phyloP scores from a whole-genome alignment of 1,140 invertebrate species.

The Trinorchestia longiramus region DNA sequence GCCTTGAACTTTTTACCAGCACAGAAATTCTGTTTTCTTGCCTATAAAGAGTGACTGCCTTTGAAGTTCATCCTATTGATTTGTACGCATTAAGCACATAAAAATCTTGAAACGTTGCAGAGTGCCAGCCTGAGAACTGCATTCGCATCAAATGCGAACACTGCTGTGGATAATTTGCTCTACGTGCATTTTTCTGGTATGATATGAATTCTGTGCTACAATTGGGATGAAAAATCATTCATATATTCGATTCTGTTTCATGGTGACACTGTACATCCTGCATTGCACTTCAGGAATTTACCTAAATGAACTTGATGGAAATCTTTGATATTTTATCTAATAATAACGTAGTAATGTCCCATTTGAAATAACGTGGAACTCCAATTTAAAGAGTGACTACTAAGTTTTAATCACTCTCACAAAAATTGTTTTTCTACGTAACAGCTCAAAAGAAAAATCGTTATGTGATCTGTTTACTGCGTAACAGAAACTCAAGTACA shows the following conservation, averaged over 20 bases:
- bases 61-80: background rate
- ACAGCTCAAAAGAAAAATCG: too few species aligned
- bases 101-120: background rate
- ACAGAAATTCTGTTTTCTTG: background rate
- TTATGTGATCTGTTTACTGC: too few species aligned
- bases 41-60: background rate
- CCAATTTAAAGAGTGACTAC: background rate
- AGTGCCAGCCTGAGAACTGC: background rate
- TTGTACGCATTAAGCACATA: background rate
- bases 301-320: background rate
- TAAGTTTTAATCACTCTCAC: background rate
- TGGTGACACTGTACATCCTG: background rate
- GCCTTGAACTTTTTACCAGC: background rate
- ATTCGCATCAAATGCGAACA: background rate
- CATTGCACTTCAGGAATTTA: background rate
- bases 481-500: too few species aligned
- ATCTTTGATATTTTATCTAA: background rate
- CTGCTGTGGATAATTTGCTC: background rate
- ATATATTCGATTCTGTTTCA: background rate
- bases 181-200: background rate
- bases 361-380: background rate
- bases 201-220: background rate
- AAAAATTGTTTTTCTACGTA: too few species aligned
- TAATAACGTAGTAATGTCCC: background rate
- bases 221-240: background rate